Percentiles rank a stretch among this genome's conserved stretches.
These are phyloP conservation scores for Clarias macrocephalus DNA, from an alignment of 2,113 vertebrate genomes.

Conservation along the genomic window DNA sequence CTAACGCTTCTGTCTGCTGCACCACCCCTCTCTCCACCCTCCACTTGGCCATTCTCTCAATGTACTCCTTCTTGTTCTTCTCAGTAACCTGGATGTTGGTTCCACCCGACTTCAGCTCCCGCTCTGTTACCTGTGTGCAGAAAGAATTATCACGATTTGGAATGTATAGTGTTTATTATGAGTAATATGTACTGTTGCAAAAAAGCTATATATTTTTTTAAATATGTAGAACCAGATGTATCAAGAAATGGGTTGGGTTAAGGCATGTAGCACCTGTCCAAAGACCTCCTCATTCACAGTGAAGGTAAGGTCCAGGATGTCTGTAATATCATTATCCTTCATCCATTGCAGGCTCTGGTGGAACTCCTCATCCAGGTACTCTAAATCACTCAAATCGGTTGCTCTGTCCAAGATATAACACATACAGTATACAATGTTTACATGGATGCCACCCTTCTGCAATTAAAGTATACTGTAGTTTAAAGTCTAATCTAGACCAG, in stretches of 20 bases:
- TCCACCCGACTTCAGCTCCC: constrained; percentile 93
- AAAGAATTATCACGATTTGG: background rate
- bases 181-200: background rate
- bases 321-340: constrained; percentile 98
- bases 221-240: background rate
- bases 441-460: background rate
- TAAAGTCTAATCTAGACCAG: background rate
- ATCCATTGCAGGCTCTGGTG: constrained; percentile 99
- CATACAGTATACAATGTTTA: background rate
- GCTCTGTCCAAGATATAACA: constrained; percentile 69
- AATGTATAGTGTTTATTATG: background rate
- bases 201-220: background rate
- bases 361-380: constrained; percentile 98
- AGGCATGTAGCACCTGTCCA: constrained; percentile 82
- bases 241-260: background rate
- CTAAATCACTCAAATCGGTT: constrained; percentile 93
- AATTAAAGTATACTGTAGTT: background rate
- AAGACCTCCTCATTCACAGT: constrained; percentile 98
- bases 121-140: constrained; percentile 87
- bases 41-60: constrained; percentile 98
- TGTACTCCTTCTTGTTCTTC: constrained; percentile 99
- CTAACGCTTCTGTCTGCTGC: constrained; percentile 92
- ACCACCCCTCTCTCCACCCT: constrained; percentile 90
- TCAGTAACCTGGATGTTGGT: constrained; percentile 94
- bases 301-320: constrained; percentile 96